A percentile compares a stretch with the other conserved stretches of the same genome.
These are phyloP conservation scores for Hozukius guyotensis DNA, from an alignment of 2,797 vertebrate genomes.

Conservation along the genomic window DNA sequence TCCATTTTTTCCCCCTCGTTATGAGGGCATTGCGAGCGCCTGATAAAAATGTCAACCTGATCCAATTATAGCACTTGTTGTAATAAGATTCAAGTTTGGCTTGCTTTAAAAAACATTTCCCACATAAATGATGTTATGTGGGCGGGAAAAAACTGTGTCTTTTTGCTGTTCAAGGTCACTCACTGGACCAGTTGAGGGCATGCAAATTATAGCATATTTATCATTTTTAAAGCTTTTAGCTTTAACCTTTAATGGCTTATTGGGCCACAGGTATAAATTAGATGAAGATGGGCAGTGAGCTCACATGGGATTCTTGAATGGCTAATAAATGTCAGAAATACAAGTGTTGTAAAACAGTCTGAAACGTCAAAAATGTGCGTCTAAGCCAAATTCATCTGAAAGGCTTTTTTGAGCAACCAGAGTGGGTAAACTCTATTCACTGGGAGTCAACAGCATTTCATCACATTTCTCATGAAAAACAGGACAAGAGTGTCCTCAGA, in stretches of 20 bases:
- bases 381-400: background rate
- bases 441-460: background rate
- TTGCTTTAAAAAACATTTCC: constrained; percentile 65
- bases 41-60: constrained; percentile 83
- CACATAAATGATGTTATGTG: constrained; percentile 58
- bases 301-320: background rate
- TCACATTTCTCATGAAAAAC: background rate
- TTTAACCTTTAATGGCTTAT: constrained; percentile 19
- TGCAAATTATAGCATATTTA: constrained; percentile 22
- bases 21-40: constrained; percentile 76
- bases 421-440: background rate
- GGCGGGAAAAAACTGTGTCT: constrained; percentile 1
- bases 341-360: background rate
- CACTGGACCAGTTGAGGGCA: constrained; percentile 37
- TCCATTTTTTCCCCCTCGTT: constrained; percentile 75
- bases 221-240: constrained; percentile 30
- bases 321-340: background rate
- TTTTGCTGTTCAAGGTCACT: constrained; percentile 56
- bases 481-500: background rate
- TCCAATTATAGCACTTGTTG: constrained; percentile 82
- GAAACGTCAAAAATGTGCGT: background rate
- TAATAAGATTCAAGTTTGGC: constrained; percentile 76
- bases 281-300: background rate
- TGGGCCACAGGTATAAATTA: background rate
- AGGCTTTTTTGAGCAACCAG: background rate